Conservation (phyloP, 2,888 invertebrate genomes). For the Aromia moschata region DNA sequence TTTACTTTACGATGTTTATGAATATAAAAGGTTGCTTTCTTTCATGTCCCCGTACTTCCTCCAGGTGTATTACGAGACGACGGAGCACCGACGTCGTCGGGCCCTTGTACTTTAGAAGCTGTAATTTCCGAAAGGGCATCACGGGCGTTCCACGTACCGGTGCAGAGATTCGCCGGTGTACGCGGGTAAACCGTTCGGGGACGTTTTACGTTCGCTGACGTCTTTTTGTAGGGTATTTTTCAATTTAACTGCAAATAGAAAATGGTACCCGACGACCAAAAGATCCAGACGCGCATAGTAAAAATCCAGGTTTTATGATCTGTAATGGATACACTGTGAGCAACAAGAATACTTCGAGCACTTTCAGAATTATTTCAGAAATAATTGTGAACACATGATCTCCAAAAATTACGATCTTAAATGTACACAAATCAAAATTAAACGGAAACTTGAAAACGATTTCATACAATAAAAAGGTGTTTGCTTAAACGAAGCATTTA, state of each 20-base stretch:
- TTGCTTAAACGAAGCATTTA: too few species aligned
- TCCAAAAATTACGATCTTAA: too few species aligned
- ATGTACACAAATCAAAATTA: too few species aligned
- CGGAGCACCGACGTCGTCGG: neutral
- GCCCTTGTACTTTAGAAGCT: neutral
- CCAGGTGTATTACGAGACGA: conserved; percentile 36
- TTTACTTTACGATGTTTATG: conserved; percentile 24
- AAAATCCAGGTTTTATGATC: too few species aligned
- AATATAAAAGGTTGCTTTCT: conserved; percentile 26
- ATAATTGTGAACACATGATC: too few species aligned
- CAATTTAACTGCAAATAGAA: neutral
- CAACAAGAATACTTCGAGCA: too few species aligned
- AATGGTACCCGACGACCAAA: neutral
- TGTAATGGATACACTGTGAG: too few species aligned
- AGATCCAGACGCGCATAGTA: too few species aligned
- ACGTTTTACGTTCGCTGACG: neutral
- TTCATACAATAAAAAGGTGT: too few species aligned
- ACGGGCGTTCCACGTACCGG: neutral
- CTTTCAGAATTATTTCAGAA: too few species aligned
- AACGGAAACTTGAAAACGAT: too few species aligned
- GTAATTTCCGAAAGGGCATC: neutral
- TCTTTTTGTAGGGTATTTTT: neutral
- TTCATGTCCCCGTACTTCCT: conserved; percentile 34
- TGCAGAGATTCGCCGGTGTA: neutral
- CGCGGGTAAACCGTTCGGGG: neutral